These are phyloP conservation scores for Eupithecia subumbrata DNA, from an alignment of 2,888 invertebrate genomes.

Conservation along the genomic window DNA sequence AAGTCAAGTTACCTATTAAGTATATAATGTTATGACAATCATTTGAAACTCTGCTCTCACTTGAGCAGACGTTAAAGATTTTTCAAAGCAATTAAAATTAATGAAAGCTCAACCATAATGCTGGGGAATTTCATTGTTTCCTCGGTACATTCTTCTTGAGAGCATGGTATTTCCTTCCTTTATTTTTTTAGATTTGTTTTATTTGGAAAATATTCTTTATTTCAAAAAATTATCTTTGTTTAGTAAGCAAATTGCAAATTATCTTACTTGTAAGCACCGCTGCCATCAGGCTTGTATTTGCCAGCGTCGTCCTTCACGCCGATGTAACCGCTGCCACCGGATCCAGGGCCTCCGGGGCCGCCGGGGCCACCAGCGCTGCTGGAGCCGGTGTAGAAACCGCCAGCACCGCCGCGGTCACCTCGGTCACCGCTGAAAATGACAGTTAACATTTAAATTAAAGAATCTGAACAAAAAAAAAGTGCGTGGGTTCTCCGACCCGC, in stretches of 20 bases:
- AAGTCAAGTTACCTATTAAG: too few species aligned
- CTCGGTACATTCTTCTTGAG: not conserved
- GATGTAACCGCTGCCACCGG: slow-evolving; percentile 49
- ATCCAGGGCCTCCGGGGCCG: slow-evolving; percentile 51
- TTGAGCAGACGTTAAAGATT: not conserved
- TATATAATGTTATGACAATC: not conserved
- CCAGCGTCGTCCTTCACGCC: slow-evolving; percentile 53
- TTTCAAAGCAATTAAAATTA: not conserved
- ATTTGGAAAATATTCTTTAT: not conserved
- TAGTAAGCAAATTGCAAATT: not conserved
- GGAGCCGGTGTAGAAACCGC: slow-evolving; percentile 69
- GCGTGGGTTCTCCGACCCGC: not conserved
- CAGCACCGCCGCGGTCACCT: slow-evolving; percentile 69
- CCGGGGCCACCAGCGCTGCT: slow-evolving; percentile 55
- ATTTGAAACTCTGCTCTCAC: not conserved
- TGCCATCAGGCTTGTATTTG: slow-evolving; percentile 56
- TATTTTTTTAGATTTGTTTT: not conserved
- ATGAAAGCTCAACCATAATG: not conserved
- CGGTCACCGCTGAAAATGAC: slow-evolving; percentile 64
- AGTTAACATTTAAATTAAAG: not conserved
- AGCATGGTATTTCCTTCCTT: not conserved
- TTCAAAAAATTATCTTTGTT: not conserved
- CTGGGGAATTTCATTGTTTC: not conserved
- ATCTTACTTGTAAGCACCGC: slow-evolving; percentile 51
- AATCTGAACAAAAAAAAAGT: not conserved